Percentiles rank a stretch among this genome's conserved stretches.
phyloP scores from a whole-genome alignment of 2,888 invertebrate species.

The Argynnis bischoffii region DNA sequence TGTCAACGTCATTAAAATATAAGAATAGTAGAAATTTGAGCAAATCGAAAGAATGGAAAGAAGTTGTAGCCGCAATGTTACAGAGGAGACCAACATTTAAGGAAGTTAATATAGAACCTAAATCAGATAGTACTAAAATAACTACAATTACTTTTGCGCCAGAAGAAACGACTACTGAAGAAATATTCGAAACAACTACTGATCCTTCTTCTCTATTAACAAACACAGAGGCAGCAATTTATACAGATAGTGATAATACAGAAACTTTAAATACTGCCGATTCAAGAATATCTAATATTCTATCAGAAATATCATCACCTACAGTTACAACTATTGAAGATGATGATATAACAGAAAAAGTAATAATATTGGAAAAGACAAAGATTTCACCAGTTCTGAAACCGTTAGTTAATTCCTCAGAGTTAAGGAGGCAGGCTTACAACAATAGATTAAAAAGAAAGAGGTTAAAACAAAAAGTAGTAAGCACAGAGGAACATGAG shows the following conservation, averaged over 20 bases:
- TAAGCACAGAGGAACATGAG: conserved; percentile 58
- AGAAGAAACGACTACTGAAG: conserved; percentile 41
- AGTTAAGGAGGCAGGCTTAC: conserved; percentile 61
- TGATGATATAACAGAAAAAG: conserved; percentile 25
- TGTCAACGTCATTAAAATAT: conserved; percentile 61
- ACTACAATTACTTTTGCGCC: conserved; percentile 44
- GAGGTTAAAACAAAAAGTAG: conserved; percentile 62
- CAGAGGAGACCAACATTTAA: conserved; percentile 41
- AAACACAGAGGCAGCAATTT: conserved; percentile 26
- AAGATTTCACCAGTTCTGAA: conserved; percentile 44
- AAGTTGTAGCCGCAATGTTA: conserved; percentile 53
- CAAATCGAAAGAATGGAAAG: conserved; percentile 63
- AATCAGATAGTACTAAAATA: conserved; percentile 41
- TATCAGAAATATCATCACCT: conserved; percentile 15
- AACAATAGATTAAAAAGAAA: conserved; percentile 67
- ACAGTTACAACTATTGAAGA: conserved; percentile 18
- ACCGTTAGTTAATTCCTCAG: conserved; percentile 53
- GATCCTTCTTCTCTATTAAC: conserved; percentile 15
- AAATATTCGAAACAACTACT: conserved; percentile 33
- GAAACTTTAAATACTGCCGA: conserved; percentile 18
- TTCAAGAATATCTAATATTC: conserved; percentile 12
- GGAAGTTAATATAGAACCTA: conserved; percentile 44
- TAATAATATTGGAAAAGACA: conserved; percentile 48
- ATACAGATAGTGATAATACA: conserved; percentile 19
- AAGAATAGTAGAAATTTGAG: conserved; percentile 58